A percentile compares a stretch with the other conserved stretches of the same genome.
Conservation (phyloP, 2,797 vertebrate species). For the Pelobates cultripes region DNA sequence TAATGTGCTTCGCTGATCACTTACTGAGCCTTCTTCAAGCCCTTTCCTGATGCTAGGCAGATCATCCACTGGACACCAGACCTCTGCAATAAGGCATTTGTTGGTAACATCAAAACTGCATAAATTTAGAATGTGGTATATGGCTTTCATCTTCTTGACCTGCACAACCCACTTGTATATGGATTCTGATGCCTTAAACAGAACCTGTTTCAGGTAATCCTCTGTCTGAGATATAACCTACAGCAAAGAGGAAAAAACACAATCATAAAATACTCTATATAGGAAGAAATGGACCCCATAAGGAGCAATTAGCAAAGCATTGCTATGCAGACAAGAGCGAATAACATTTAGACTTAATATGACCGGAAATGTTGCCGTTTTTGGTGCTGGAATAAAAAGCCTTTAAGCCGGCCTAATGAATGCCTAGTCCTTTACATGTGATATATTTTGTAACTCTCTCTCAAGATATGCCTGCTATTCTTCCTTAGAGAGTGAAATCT, state of each 20-base stretch:
- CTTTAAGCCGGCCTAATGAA: too few species aligned
- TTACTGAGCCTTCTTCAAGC: conserved; percentile 93
- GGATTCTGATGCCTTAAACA: conserved; percentile 90
- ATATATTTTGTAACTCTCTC: too few species aligned
- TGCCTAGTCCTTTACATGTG: too few species aligned
- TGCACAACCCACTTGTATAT: conserved; percentile 87
- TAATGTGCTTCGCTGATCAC: conserved; percentile 45
- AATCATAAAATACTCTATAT: too few species aligned
- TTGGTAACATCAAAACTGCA: conserved; percentile 98
- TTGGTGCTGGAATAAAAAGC: too few species aligned
- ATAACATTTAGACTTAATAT: too few species aligned
- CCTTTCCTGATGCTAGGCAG: conserved; percentile 83
- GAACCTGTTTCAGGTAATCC: conserved; percentile 91
- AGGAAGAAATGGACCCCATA: too few species aligned
- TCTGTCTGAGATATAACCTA: conserved; percentile 95
- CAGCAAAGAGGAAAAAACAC: not conserved
- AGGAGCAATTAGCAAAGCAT: too few species aligned
- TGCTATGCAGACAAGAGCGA: too few species aligned
- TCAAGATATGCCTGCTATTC: too few species aligned
- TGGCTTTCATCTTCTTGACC: conserved; percentile 97
- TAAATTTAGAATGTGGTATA: conserved; percentile 95
- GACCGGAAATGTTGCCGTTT: too few species aligned
- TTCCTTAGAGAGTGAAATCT: too few species aligned
- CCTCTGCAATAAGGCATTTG: conserved; percentile 96
- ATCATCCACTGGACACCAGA: conserved; percentile 93